Conservation (phyloP, 2,888 invertebrate species). For the Piscicola geometra region DNA sequence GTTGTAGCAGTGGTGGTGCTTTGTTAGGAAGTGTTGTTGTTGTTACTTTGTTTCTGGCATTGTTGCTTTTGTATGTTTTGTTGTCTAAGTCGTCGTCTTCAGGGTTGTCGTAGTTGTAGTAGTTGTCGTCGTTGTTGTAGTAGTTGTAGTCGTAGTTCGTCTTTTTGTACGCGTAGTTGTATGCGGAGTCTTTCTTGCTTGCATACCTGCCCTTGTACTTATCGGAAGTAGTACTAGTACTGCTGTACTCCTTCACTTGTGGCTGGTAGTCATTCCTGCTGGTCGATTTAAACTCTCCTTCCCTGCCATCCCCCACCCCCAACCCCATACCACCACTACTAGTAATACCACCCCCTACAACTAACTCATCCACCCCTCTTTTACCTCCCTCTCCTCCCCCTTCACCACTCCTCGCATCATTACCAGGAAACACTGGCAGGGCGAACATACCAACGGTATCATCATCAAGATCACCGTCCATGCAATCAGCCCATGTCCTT, state of each 20-base stretch:
- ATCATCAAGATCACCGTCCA: neutral
- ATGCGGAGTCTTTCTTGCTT: neutral
- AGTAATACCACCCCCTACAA: neutral
- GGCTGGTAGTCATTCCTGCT: neutral
- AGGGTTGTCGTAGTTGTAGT: neutral
- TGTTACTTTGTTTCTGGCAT: too few relatives aligned
- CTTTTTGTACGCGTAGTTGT: neutral
- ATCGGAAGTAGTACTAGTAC: neutral
- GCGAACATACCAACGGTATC: neutral
- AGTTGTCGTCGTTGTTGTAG: neutral
- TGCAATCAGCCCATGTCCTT: conserved; percentile 7
- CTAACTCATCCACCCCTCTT: neutral
- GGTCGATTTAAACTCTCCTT: neutral
- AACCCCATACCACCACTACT: neutral
- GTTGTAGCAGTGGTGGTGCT: too few relatives aligned
- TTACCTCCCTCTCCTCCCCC: neutral
- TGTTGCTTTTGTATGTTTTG: too few relatives aligned
- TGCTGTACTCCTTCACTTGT: too few relatives aligned
- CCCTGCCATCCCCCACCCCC: neutral
- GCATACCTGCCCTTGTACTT: neutral
- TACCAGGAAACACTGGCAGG: neutral
- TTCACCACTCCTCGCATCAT: neutral
- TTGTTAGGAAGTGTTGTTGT: too few relatives aligned
- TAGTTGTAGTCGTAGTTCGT: neutral
- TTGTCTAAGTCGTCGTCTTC: neutral